These are phyloP conservation scores for Dromas ardeola DNA, from an alignment of 2,113 vertebrate genomes.

Conservation along the genomic window DNA sequence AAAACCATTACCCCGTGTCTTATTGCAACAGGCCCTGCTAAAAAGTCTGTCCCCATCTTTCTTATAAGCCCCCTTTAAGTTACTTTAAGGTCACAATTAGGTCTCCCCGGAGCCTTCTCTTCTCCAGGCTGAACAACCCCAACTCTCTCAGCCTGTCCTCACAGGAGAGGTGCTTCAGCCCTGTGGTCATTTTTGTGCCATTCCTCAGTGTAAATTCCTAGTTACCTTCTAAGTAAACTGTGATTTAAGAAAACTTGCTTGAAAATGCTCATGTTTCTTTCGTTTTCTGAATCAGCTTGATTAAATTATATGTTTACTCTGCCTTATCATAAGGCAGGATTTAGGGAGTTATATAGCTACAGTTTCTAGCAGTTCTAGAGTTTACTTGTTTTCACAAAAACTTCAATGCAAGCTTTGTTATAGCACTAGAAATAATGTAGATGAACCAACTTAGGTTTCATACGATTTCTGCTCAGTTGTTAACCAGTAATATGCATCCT, in stretches of 20 bases:
- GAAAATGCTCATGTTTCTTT: neutral
- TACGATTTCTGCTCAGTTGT: neutral
- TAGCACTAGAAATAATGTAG: neutral
- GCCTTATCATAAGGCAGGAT: neutral
- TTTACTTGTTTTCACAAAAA: neutral
- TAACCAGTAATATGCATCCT: neutral
- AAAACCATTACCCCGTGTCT: neutral
- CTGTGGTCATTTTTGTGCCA: neutral
- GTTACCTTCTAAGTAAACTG: neutral
- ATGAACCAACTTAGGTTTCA: neutral
- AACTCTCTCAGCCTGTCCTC: neutral
- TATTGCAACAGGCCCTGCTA: neutral
- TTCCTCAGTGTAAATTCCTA: neutral
- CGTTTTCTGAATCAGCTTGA: neutral
- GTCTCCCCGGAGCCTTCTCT: neutral
- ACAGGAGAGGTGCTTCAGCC: too few relatives aligned
- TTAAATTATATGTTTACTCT: slow-evolving; percentile 4
- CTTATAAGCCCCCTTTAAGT: neutral
- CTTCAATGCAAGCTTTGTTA: neutral
- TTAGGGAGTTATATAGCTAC: neutral
- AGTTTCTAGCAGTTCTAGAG: neutral
- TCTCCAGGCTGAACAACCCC: neutral
- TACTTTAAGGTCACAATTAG: neutral
- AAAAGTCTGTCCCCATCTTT: neutral
- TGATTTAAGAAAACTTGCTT: neutral